Evolutionary conservation across 2,113 vertebrate species (phyloP), one percentile per base, ranked within the genome.

Genomic region (Spizaetus ornatus): DNA sequence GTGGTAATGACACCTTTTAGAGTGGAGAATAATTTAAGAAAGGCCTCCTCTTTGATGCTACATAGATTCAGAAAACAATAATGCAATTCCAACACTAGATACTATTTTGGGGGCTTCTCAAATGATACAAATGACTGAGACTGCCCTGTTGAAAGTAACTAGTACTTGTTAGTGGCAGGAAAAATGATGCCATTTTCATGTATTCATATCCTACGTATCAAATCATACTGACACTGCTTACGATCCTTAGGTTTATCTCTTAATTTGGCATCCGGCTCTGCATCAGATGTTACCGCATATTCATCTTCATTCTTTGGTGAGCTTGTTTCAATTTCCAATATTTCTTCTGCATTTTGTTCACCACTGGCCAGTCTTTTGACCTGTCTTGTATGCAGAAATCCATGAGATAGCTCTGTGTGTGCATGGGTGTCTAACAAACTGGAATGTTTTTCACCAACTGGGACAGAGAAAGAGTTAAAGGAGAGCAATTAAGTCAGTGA

Each of bases 251-350:
- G 12, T 47, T 96, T 97, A 98, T 99, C 98, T 99, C 98, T 5
- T 4, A 98, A 97, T 93, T 99, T 99, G 69, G 98, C 98, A 52
- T 98, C 98, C 94, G 99, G 97, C 56, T 99, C 98, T 5, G 98
- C 98, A 11, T 99, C 98, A 5, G 98, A 99, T 1, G 98, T 98
- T 96, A 98, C 98, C 78, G 98, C 97, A 25, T 98, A 97, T 58
- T 99, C 98, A 42, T 99, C 98, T 96, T 99, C 98, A 89, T 99
- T 99, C 95, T 99, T 99, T 98, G 93, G 98, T 99, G 97, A 55
- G 97, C 98, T 97, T 99, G 98, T 82, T 99, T 99, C 32, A 97
- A 98, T 97, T 99, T 99, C 98, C 98, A 99, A 63, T 98, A 99
- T 96, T 99, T 99, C 96, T 99, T 98, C 94, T 99, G 98, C 98